Evolutionary conservation across 1,140 invertebrate genomes (phyloP).

Genomic region (Eciton burchellii): DNA sequence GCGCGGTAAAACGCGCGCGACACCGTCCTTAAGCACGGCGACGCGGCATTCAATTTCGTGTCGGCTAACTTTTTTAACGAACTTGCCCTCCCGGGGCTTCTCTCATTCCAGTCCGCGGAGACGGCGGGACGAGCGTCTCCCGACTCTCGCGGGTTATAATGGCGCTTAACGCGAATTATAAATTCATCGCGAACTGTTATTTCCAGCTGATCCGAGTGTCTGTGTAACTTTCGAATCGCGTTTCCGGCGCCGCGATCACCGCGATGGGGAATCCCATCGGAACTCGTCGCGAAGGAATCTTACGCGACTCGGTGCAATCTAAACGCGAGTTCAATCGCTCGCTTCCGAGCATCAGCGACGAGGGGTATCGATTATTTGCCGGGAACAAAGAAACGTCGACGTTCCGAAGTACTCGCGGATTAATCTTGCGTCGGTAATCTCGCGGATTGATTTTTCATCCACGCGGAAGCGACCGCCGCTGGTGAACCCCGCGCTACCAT

Average conservation of each 20-base stretch:
- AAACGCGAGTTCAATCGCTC: slow-evolving; percentile 9
- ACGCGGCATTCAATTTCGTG: slow-evolving; percentile 54
- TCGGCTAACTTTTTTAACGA: slow-evolving; percentile 61
- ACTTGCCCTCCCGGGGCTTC: slow-evolving; percentile 33
- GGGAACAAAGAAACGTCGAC: too few relatives aligned
- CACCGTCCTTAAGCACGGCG: slow-evolving; percentile 48
- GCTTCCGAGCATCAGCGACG: not conserved
- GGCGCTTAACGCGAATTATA: slow-evolving; percentile 61
- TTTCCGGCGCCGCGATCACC: slow-evolving; percentile 31
- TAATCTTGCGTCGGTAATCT: not conserved
- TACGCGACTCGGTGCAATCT: slow-evolving; percentile 24
- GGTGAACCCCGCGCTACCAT: not conserved
- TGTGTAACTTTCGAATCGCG: slow-evolving; percentile 59
- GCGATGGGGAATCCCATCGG: slow-evolving; percentile 33
- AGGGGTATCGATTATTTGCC: too few relatives aligned
- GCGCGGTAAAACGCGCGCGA: slow-evolving; percentile 47
- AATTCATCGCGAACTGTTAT: slow-evolving; percentile 60
- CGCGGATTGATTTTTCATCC: too few relatives aligned
- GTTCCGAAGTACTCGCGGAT: not conserved
- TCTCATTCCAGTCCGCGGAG: slow-evolving; percentile 30
- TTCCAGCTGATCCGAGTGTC: slow-evolving; percentile 52
- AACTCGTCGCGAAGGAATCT: slow-evolving; percentile 34
- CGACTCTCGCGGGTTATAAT: slow-evolving; percentile 30
- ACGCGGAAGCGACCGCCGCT: not conserved
- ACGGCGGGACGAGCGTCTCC: slow-evolving; percentile 47